Percentiles rank a stretch among this genome's conserved stretches.
Conservation (phyloP, 2,888 invertebrate species). For the Amorpha juglandis region DNA sequence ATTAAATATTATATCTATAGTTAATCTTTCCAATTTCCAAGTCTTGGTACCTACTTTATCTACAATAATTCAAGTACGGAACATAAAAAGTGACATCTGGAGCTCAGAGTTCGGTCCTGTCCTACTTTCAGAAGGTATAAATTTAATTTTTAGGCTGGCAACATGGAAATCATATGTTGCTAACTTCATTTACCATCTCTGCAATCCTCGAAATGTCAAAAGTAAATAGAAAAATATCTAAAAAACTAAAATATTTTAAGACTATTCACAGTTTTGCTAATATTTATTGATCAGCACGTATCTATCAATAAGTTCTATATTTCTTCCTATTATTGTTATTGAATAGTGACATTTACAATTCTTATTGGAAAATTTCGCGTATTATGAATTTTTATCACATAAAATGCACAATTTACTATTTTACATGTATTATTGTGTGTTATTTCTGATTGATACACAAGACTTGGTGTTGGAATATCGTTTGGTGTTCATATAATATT, state of each 20-base stretch:
- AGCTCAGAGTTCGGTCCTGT: no score
- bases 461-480: slow-evolving; percentile 57
- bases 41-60: no score
- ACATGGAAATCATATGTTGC: slow-evolving; percentile 33
- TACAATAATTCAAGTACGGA: no score
- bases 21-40: no score
- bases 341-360: slow-evolving; percentile 54
- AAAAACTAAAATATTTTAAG: slow-evolving; percentile 32
- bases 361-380: slow-evolving; percentile 57
- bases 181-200: slow-evolving; percentile 58
- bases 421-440: slow-evolving; percentile 52
- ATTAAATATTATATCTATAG: no score
- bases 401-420: slow-evolving; percentile 65
- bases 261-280: slow-evolving; percentile 48
- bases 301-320: slow-evolving; percentile 51
- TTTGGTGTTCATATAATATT: slow-evolving; percentile 63
- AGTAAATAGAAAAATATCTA: slow-evolving; percentile 69
- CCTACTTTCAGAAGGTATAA: not conserved
- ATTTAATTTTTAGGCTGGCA: slow-evolving; percentile 30
- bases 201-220: slow-evolving; percentile 75
- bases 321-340: slow-evolving; percentile 46
- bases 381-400: slow-evolving; percentile 62
- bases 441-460: slow-evolving; percentile 54
- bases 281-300: slow-evolving; percentile 57
- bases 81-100: no score